Percentiles rank a stretch among this genome's conserved stretches.
Conservation (phyloP, 1,140 invertebrate genomes). For the Drosophila quadrilineata region DNA sequence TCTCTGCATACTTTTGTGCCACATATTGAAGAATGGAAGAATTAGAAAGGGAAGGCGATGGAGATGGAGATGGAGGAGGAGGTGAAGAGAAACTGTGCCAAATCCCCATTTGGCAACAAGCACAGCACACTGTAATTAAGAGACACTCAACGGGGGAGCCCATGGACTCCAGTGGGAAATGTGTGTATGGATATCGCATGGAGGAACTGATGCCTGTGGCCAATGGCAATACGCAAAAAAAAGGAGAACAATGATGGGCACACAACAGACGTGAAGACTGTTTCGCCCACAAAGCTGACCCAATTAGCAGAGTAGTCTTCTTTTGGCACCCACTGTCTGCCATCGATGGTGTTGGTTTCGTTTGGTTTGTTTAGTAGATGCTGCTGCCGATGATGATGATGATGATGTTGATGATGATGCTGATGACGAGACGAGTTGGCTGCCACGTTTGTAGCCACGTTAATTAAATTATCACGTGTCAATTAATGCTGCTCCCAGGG, state of each 20-base stretch:
- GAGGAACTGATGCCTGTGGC: constrained; percentile 26
- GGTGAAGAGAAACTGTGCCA: too few species aligned
- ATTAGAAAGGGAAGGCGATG: constrained; percentile 19
- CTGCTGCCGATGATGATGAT: constrained; percentile 32
- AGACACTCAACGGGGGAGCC: constrained; percentile 59
- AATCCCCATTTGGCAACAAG: constrained; percentile 74
- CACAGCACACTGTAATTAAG: constrained; percentile 73
- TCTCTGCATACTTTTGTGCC: constrained; percentile 53
- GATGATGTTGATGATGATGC: constrained; percentile 33
- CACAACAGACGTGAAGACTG: background rate
- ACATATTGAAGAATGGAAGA: constrained; percentile 25
- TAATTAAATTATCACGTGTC: constrained; percentile 79
- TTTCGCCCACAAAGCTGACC: constrained; percentile 51
- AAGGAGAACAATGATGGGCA: constrained; percentile 42
- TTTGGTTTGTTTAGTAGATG: background rate
- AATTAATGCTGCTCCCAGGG: constrained; percentile 60
- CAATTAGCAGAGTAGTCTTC: constrained; percentile 58
- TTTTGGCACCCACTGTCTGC: constrained; percentile 18
- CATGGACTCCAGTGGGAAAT: constrained; percentile 28
- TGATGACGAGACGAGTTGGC: constrained; percentile 38
- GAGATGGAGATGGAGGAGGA: background rate
- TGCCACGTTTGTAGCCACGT: constrained; percentile 54
- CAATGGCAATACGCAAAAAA: constrained; percentile 39
- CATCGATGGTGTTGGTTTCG: constrained; percentile 21
- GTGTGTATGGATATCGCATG: background rate